Percentiles rank a stretch among this genome's conserved stretches.
phyloP scores from a whole-genome alignment of 2,888 invertebrate genomes.

The Metopia argyrocephala region DNA sequence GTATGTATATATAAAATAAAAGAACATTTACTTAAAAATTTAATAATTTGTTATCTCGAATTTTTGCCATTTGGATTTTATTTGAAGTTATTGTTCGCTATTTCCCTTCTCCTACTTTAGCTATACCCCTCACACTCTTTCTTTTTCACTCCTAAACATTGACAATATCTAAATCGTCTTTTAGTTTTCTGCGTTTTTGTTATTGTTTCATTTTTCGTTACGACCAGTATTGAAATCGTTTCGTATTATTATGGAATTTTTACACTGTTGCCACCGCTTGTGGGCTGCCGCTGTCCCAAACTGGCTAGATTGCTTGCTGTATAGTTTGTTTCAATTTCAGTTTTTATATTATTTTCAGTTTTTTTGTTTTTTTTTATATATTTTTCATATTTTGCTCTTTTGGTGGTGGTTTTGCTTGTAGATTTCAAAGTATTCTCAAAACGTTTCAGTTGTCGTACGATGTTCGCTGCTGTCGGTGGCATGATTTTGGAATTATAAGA shows the following conservation, averaged over 20 bases:
- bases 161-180: conserved; percentile 24
- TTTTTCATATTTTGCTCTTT: conserved; percentile 47
- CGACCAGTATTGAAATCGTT: conserved; percentile 59
- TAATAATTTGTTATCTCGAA: neutral
- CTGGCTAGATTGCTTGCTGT: too few relatives aligned
- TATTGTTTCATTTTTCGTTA: conserved; percentile 55
- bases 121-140: neutral
- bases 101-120: neutral
- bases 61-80: neutral
- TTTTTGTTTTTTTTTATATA: conserved; percentile 13
- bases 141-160: neutral
- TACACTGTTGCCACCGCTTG: conserved; percentile 62
- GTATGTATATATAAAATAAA: too few relatives aligned
- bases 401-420: conserved; percentile 62
- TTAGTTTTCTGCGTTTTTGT: conserved; percentile 45
- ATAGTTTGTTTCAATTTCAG: conserved; percentile 54
- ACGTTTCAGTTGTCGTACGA: conserved; percentile 58
- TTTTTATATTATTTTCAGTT: conserved; percentile 55
- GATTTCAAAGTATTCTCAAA: conserved; percentile 66
- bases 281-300: conserved; percentile 13
- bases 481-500: conserved; percentile 23
- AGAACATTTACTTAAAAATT: too few relatives aligned
- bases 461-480: conserved; percentile 58
- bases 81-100: neutral
- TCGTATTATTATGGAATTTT: conserved; percentile 60